phyloP scores from a whole-genome alignment of 2,888 invertebrate species.

The Noctua pronuba region DNA sequence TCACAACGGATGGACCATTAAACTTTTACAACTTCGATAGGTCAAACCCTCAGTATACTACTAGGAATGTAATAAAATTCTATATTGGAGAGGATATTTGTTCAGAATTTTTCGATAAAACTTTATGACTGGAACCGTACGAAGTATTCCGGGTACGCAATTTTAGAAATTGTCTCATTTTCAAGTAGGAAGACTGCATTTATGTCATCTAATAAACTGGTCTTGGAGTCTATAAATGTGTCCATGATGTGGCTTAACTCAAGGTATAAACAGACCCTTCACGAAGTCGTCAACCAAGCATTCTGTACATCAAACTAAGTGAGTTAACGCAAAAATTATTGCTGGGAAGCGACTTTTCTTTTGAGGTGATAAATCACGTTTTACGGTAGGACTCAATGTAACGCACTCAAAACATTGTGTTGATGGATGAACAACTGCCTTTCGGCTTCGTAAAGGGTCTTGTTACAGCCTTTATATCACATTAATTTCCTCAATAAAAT shows the following conservation, averaged over 20 bases:
- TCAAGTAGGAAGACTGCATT: neutral
- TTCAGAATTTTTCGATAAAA: constrained; percentile 31
- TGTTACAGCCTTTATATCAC: neutral
- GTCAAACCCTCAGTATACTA: neutral
- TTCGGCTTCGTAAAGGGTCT: no score
- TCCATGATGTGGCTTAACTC: neutral
- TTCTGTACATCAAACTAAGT: no score
- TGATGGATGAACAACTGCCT: no score
- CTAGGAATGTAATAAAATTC: constrained; percentile 41
- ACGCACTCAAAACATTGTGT: no score
- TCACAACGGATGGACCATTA: constrained; percentile 22
- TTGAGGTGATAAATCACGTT: no score
- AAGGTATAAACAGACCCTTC: no score
- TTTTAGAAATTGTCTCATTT: constrained; percentile 28
- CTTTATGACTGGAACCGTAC: constrained; percentile 27
- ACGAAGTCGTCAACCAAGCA: no score
- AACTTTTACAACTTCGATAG: constrained; percentile 32
- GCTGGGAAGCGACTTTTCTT: no score
- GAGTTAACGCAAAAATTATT: no score
- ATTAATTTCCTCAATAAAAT: neutral
- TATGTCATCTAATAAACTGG: neutral
- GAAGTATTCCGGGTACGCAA: neutral
- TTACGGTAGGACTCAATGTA: no score
- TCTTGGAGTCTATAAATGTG: neutral
- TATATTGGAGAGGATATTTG: constrained; percentile 26